These are phyloP conservation scores for Pipistrellus kuhlii DNA, from an alignment of 2,797 vertebrate genomes.

Conservation along the genomic window DNA sequence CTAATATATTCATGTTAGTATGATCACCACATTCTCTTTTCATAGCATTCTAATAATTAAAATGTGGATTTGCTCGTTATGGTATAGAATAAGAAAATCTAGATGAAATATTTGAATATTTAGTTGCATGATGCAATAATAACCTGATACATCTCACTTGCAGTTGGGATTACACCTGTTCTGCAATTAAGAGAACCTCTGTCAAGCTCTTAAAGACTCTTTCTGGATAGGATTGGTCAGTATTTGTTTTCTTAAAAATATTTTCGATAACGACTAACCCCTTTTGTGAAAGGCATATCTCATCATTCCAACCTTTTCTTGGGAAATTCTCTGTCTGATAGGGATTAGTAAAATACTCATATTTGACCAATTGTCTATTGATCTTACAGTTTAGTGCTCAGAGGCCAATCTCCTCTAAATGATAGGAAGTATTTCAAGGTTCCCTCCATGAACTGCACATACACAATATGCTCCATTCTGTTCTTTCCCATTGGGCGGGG, in stretches of 20 bases:
- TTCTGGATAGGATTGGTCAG: neutral
- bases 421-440: no score
- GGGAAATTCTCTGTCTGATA: neutral
- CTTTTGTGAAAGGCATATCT: neutral
- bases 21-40: neutral
- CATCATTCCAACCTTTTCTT: neutral
- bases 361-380: neutral
- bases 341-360: neutral
- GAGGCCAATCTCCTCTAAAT: neutral
- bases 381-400: neutral
- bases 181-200: neutral
- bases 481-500: neutral
- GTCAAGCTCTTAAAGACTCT: accelerated
- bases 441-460: neutral
- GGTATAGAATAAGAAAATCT: neutral
- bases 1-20: neutral
- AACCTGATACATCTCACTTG: neutral
- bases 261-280: neutral
- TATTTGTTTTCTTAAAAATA: neutral
- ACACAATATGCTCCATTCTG: neutral
- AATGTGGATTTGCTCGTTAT: neutral
- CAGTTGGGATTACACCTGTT: neutral
- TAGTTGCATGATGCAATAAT: neutral
- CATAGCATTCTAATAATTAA: neutral
- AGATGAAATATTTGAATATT: neutral